A percentile compares a stretch with the other conserved stretches of the same genome.
These are phyloP conservation scores for Lepilemur ruficaudatus DNA, from an alignment of 2,797 vertebrate genomes.

Conservation along the genomic window DNA sequence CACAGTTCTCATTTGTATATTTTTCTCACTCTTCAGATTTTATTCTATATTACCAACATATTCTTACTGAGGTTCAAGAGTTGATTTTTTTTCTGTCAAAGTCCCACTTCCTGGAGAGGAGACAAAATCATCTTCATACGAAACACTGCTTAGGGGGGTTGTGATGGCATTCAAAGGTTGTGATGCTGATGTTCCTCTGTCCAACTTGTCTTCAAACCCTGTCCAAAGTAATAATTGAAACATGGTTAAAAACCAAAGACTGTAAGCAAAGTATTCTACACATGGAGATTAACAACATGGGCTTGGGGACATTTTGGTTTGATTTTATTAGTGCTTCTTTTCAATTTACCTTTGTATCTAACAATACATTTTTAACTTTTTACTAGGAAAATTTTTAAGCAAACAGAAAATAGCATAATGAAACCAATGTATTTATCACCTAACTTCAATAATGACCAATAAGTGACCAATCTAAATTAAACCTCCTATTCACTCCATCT, in stretches of 20 bases:
- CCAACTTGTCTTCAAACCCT: conserved; percentile 87
- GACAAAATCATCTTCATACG: conserved; percentile 94
- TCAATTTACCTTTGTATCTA: background rate
- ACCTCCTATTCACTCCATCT: background rate
- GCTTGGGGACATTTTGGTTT: background rate
- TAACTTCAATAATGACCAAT: background rate
- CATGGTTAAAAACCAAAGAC: background rate
- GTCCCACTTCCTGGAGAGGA: conserved; percentile 89
- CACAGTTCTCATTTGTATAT: background rate
- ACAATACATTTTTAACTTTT: conserved; percentile 12
- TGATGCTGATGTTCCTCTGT: conserved; percentile 80
- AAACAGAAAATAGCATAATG: conserved; percentile 9
- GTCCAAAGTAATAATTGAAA: conserved; percentile 30
- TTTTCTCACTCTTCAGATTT: conserved; percentile 36
- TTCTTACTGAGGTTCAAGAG: conserved; percentile 88
- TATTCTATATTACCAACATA: background rate
- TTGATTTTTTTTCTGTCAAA: conserved; percentile 85
- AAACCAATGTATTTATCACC: background rate
- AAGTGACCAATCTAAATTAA: background rate
- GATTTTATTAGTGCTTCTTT: conserved; percentile 19
- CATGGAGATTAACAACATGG: background rate
- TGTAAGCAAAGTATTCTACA: background rate
- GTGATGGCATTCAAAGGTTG: conserved; percentile 77
- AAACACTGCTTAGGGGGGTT: conserved; percentile 83
- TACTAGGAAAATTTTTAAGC: conserved; percentile 10